These are phyloP conservation scores for Heliconius hortense DNA, from an alignment of 2,888 invertebrate genomes.

Conservation along the genomic window DNA sequence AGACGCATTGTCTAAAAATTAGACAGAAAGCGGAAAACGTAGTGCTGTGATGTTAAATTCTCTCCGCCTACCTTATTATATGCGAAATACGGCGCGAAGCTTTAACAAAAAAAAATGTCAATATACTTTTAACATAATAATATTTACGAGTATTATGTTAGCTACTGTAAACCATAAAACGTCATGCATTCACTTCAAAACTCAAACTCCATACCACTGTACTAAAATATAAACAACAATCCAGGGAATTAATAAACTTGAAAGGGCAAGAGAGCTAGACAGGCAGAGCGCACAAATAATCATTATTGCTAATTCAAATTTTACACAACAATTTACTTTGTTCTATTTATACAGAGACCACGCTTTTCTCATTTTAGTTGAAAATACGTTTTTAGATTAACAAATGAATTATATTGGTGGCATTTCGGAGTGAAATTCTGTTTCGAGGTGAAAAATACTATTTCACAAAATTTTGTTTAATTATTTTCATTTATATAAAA, in stretches of 20 bases:
- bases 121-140: no score
- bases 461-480: no score
- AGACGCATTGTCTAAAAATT: background rate
- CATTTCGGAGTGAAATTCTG: conserved; percentile 27
- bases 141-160: no score
- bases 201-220: no score
- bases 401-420: conserved; percentile 30
- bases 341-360: conserved; percentile 12
- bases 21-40: background rate
- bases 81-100: background rate
- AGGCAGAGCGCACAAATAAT: background rate
- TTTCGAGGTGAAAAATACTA: background rate
- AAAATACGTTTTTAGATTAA: conserved; percentile 25
- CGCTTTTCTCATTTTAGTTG: conserved; percentile 13
- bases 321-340: conserved; percentile 20
- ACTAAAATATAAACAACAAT: background rate
- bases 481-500: no score
- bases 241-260: background rate
- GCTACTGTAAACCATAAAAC: no score
- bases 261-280: background rate
- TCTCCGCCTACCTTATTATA: background rate
- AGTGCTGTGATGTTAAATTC: background rate
- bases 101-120: background rate
- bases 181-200: no score
- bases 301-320: background rate